Percentiles rank a stretch among this genome's conserved stretches.
Conservation (phyloP, 2,888 invertebrate species). For the Leptogaster cylindrica region DNA sequence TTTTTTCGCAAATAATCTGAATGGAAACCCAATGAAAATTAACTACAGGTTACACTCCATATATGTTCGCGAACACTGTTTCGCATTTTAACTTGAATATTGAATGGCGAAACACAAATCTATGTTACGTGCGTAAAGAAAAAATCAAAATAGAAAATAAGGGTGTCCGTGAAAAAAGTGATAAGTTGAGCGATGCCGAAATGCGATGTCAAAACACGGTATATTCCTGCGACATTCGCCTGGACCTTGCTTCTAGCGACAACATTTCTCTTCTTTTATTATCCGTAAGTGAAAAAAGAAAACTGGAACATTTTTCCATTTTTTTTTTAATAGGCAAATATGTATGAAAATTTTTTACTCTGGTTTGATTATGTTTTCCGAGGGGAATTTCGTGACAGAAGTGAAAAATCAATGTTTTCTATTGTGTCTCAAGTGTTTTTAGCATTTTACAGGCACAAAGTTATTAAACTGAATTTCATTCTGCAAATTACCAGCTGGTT, state of each 20-base stretch:
- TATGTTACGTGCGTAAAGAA: conserved; percentile 44
- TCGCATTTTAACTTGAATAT: conserved; percentile 17
- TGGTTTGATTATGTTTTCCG: conserved; percentile 1
- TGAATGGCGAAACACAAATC: conserved; percentile 42
- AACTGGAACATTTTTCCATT: conserved; percentile 46
- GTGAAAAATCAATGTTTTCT: conserved; percentile 41
- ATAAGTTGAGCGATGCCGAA: conserved; percentile 74
- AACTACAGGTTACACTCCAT: not conserved
- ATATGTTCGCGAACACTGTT: conserved; percentile 6
- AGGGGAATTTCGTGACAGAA: conserved; percentile 36
- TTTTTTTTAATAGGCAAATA: too few species aligned
- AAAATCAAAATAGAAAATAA: conserved; percentile 33
- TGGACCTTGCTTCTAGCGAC: conserved; percentile 95
- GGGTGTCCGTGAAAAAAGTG: conserved; percentile 36
- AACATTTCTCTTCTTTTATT: conserved; percentile 94
- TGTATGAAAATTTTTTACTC: too few species aligned
- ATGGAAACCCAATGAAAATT: conserved; percentile 25
- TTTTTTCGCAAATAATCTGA: conserved; percentile 6
- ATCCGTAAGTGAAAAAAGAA: conserved; percentile 82
- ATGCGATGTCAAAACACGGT: conserved; percentile 96
- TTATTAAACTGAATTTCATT: not conserved
- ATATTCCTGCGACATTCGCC: conserved; percentile 97
- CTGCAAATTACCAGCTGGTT: not conserved
- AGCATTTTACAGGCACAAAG: not conserved
- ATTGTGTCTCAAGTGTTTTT: conserved; percentile 31